These are phyloP conservation scores for Pseudocheirus occidentalis DNA, from an alignment of 2,797 vertebrate species.

Conservation along the genomic window DNA sequence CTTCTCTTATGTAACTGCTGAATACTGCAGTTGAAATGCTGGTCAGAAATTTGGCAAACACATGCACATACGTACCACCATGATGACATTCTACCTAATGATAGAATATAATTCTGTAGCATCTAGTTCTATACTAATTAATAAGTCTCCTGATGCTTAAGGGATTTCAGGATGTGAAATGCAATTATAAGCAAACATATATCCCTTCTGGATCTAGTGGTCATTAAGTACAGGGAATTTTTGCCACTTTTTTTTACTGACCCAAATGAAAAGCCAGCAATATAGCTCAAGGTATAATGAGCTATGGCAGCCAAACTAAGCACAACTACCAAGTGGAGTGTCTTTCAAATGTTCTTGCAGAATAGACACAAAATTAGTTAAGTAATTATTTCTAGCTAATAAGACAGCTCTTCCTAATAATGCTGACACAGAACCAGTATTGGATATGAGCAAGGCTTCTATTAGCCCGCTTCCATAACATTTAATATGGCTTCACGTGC, in stretches of 20 bases:
- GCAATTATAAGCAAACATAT: not conserved
- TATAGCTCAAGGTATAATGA: not conserved
- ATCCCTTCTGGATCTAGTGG: not conserved
- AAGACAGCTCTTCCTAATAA: not conserved
- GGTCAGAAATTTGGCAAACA: not conserved
- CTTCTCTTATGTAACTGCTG: not conserved
- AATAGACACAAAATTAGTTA: not conserved
- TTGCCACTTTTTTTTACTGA: not conserved
- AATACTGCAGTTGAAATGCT: not conserved
- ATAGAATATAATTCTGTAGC: not conserved
- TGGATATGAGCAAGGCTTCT: not conserved
- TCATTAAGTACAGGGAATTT: not conserved
- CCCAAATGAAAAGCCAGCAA: not conserved
- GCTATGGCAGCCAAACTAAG: not conserved
- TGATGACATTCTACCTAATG: not conserved
- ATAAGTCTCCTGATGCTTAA: not conserved
- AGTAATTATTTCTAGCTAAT: not conserved
- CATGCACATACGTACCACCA: not conserved
- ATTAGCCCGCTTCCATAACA: not conserved
- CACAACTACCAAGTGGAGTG: not conserved
- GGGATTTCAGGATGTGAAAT: not conserved
- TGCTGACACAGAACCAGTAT: not conserved
- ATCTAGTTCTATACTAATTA: conserved; percentile 9
- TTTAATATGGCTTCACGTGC: not conserved
- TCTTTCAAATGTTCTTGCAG: not conserved